Percentiles rank a stretch among this genome's conserved stretches.
Conservation (phyloP, 2,797 vertebrate genomes). For the Argyrosomus regius region DNA sequence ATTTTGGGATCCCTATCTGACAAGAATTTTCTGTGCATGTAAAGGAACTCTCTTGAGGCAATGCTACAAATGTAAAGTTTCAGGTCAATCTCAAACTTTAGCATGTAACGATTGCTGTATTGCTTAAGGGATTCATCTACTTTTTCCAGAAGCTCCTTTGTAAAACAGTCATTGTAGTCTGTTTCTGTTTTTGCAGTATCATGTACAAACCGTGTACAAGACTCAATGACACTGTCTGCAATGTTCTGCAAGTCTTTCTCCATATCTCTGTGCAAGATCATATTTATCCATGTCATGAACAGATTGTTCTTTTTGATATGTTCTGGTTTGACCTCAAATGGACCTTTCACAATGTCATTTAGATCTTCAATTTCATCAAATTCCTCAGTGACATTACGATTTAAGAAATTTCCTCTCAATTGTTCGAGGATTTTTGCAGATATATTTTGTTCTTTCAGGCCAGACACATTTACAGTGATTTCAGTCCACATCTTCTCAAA, state of each 20-base stretch:
- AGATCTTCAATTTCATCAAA: neutral
- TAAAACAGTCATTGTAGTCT: slow-evolving; percentile 56
- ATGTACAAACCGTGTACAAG: neutral
- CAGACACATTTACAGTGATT: neutral
- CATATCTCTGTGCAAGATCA: neutral
- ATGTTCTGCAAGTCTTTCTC: neutral
- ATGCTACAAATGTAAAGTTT: slow-evolving; percentile 70
- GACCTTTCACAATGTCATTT: fast-evolving
- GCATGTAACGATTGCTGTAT: fast-evolving
- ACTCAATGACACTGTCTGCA: slow-evolving; percentile 10
- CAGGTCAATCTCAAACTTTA: slow-evolving; percentile 62
- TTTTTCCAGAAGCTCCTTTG: slow-evolving; percentile 49
- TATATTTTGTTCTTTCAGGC: slow-evolving; percentile 41
- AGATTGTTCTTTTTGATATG: neutral
- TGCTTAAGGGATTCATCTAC: slow-evolving; percentile 2
- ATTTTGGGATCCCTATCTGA: neutral
- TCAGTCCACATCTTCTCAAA: slow-evolving; percentile 70
- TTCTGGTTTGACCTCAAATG: slow-evolving; percentile 25
- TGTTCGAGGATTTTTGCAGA: neutral
- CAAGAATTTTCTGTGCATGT: slow-evolving; percentile 65
- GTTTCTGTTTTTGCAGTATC: neutral
- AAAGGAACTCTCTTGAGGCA: slow-evolving; percentile 53
- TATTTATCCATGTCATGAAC: too few relatives aligned
- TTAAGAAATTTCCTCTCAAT: slow-evolving; percentile 18
- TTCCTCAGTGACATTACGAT: neutral